These are phyloP conservation scores for Haplochromis vanheusdeni DNA, from an alignment of 2,113 vertebrate genomes.

Conservation along the genomic window DNA sequence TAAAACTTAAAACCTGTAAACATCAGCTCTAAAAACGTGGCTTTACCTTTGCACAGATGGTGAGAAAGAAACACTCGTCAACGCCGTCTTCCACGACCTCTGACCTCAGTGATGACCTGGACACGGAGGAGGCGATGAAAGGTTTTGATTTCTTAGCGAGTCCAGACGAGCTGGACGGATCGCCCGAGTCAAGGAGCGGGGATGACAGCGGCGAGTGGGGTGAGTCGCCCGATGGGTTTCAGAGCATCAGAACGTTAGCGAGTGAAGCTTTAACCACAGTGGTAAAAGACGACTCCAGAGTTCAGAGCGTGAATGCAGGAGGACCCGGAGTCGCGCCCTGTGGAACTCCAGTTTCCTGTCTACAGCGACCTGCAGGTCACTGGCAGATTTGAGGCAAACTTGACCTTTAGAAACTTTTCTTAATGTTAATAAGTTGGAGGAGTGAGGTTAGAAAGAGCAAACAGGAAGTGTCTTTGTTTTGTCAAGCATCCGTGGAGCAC, in stretches of 20 bases:
- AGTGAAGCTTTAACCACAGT: not conserved
- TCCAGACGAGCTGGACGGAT: conserved; percentile 80
- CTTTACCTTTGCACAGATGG: conserved; percentile 69
- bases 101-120: conserved; percentile 85
- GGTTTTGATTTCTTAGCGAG: conserved; percentile 89
- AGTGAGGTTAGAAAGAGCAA: not conserved
- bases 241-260: not conserved
- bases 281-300: not conserved
- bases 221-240: not conserved
- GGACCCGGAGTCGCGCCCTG: not conserved
- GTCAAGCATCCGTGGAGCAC: fast-evolving
- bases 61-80: conserved; percentile 76
- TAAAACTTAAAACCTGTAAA: not conserved
- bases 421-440: not conserved
- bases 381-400: not conserved
- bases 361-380: not conserved
- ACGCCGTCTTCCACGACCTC: conserved; percentile 59
- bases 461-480: not conserved
- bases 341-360: not conserved
- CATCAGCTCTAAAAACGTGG: fast-evolving
- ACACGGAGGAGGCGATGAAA: conserved; percentile 92
- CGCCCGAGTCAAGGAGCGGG: conserved; percentile 73
- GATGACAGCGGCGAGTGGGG: conserved; percentile 88
- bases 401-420: not conserved
- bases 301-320: not conserved